phyloP scores from a whole-genome alignment of 2,113 vertebrate species.

The Coreoperca whiteheadi region DNA sequence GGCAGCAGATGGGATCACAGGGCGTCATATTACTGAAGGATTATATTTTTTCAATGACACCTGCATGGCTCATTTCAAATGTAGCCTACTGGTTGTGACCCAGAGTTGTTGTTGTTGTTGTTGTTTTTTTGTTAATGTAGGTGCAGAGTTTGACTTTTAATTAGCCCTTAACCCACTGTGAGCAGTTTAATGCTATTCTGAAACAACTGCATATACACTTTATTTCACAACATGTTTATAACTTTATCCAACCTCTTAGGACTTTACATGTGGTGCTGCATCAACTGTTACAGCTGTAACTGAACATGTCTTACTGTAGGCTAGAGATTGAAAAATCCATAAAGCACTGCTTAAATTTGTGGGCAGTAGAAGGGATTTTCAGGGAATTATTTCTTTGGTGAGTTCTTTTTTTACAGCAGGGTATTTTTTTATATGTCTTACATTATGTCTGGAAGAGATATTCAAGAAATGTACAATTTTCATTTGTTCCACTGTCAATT shows the following conservation, averaged over 20 bases:
- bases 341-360: background rate
- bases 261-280: background rate
- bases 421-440: background rate
- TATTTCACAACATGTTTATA: background rate
- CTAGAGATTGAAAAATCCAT: background rate
- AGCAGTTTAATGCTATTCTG: too few relatives aligned
- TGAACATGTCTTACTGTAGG: background rate
- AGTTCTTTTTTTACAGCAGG: background rate
- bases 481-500: background rate
- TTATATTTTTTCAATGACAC: too few relatives aligned
- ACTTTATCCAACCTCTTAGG: too few relatives aligned
- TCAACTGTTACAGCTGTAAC: background rate
- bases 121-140: too few relatives aligned
- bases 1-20: background rate
- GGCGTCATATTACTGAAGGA: too few relatives aligned
- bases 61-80: too few relatives aligned
- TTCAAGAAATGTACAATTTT: background rate
- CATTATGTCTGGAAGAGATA: background rate
- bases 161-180: too few relatives aligned
- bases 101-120: too few relatives aligned
- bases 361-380: background rate
- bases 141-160: too few relatives aligned
- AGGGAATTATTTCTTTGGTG: conserved; percentile 3
- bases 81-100: too few relatives aligned
- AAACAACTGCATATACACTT: background rate